Conservation (phyloP, 2,888 invertebrate species). For the Phengaris arion region DNA sequence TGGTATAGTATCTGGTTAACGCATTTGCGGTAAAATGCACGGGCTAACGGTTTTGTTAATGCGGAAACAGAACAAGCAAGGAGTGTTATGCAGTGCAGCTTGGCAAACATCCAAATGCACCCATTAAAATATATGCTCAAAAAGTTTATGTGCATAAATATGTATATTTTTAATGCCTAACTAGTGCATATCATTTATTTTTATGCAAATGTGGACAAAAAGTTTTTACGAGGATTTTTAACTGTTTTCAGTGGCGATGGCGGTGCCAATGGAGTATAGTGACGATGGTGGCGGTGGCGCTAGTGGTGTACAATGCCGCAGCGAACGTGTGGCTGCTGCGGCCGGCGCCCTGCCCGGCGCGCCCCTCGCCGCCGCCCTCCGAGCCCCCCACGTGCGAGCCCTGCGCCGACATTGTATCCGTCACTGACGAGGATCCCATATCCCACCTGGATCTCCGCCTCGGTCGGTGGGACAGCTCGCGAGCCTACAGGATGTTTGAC, state of each 20-base stretch:
- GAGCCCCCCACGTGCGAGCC: slow-evolving; percentile 63
- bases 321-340: slow-evolving; percentile 68
- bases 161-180: slow-evolving; percentile 11
- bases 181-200: slow-evolving; percentile 2
- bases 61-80: neutral
- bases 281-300: slow-evolving; percentile 81
- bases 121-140: slow-evolving; percentile 20
- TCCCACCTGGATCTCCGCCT: slow-evolving; percentile 82
- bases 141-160: slow-evolving; percentile 12
- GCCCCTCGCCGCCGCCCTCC: slow-evolving; percentile 47
- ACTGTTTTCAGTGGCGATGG: slow-evolving; percentile 64
- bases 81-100: slow-evolving; percentile 20
- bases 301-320: slow-evolving; percentile 79
- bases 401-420: slow-evolving; percentile 56
- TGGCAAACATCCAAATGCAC: slow-evolving; percentile 15
- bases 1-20: slow-evolving; percentile 8
- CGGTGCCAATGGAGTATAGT: slow-evolving; percentile 85
- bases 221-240: neutral
- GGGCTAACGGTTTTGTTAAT: slow-evolving; percentile 15
- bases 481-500: slow-evolving; percentile 86
- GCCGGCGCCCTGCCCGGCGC: slow-evolving; percentile 54
- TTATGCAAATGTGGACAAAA: neutral
- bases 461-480: slow-evolving; percentile 87
- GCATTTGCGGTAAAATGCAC: slow-evolving; percentile 12
- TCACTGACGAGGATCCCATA: slow-evolving; percentile 70